A percentile compares a stretch with the other conserved stretches of the same genome.
Conservation (phyloP, 2,113 vertebrate genomes). For the Romanogobio albipinnatus region DNA sequence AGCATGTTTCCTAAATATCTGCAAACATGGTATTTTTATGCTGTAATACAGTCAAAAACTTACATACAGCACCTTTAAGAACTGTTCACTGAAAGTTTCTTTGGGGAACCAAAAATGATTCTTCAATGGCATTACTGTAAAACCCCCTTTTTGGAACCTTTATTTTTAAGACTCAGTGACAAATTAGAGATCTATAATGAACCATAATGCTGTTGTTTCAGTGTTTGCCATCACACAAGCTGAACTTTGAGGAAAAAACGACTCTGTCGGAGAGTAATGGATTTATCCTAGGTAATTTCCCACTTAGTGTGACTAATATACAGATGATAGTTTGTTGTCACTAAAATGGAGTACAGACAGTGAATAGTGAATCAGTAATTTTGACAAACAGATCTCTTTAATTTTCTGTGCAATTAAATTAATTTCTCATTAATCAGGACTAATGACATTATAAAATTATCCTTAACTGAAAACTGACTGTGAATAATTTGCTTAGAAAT, state of each 20-base stretch:
- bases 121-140: too few species aligned
- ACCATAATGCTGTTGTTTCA: not conserved
- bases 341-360: not conserved
- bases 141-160: too few species aligned
- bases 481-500: not conserved
- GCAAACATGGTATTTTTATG: too few species aligned
- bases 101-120: too few species aligned
- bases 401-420: not conserved
- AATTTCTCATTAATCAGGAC: not conserved
- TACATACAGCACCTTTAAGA: too few species aligned
- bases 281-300: not conserved
- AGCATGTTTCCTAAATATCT: too few species aligned
- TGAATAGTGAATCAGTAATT: not conserved
- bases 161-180: not conserved
- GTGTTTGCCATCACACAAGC: too few species aligned
- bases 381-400: not conserved
- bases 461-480: not conserved
- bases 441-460: not conserved
- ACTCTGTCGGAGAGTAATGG: not conserved
- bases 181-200: not conserved
- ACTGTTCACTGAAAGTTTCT: too few species aligned
- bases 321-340: not conserved
- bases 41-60: too few species aligned
- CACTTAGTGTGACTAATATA: not conserved
- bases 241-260: not conserved